Percentiles rank a stretch among this genome's conserved stretches.
Conservation (phyloP, 2,113 vertebrate species). For the Podiceps cristatus region DNA sequence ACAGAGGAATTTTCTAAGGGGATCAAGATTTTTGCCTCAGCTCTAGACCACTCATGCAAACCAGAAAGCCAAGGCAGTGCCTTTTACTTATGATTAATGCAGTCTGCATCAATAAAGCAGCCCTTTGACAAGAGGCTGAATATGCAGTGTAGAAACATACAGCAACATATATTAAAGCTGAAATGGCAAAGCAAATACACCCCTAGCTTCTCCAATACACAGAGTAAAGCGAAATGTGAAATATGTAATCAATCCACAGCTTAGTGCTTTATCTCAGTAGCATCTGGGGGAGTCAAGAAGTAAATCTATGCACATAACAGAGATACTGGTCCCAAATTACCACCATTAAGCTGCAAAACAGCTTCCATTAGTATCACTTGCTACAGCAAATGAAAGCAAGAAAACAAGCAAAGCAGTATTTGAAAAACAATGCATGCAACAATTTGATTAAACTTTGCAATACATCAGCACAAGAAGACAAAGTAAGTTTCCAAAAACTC, state of each 20-base stretch:
- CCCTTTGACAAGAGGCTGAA: not conserved
- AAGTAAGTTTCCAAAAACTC: not conserved
- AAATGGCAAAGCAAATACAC: conserved; percentile 4
- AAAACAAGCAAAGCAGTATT: not conserved
- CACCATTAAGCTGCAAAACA: not conserved
- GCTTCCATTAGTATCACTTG: not conserved
- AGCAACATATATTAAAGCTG: not conserved
- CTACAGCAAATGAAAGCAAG: not conserved
- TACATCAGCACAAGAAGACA: not conserved
- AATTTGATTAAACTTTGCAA: not conserved
- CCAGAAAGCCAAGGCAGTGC: not conserved
- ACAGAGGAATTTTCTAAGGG: not conserved
- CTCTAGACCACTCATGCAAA: not conserved
- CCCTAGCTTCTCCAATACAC: not conserved
- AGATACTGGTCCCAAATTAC: not conserved
- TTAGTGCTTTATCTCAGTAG: not conserved
- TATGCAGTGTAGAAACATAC: not conserved
- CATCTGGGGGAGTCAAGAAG: not conserved
- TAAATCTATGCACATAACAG: not conserved
- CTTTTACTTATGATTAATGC: not conserved
- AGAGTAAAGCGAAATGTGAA: not conserved
- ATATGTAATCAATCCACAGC: not conserved
- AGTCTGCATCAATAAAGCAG: not conserved
- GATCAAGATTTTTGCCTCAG: not conserved
- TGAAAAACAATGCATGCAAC: not conserved